These are phyloP conservation scores for Atrina japonica DNA, from an alignment of 2,888 invertebrate genomes.

Conservation along the genomic window DNA sequence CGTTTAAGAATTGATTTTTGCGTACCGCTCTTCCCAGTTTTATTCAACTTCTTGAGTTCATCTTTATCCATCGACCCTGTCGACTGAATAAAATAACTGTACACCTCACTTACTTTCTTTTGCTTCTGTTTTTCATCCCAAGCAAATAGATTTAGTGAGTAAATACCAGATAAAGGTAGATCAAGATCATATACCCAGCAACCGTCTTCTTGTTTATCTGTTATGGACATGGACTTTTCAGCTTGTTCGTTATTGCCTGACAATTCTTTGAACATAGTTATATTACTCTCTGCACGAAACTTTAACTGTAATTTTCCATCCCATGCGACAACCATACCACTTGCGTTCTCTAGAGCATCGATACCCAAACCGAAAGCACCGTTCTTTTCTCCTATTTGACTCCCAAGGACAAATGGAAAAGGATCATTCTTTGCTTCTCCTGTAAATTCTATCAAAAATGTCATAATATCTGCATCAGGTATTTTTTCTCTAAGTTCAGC, in stretches of 20 bases:
- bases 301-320: conserved; percentile 29
- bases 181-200: conserved; percentile 33
- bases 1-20: too few species aligned
- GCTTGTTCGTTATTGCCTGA: conserved; percentile 20
- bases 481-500: conserved; percentile 19
- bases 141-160: conserved; percentile 36
- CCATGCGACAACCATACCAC: conserved; percentile 27
- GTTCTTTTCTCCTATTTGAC: conserved; percentile 29
- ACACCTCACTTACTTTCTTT: conserved; percentile 32
- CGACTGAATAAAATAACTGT: conserved; percentile 35
- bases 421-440: conserved; percentile 9
- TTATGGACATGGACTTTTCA: conserved; percentile 31
- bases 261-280: conserved; percentile 27
- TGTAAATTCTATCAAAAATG: conserved; percentile 26
- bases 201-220: conserved; percentile 10
- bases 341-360: conserved; percentile 7
- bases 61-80: conserved; percentile 23
- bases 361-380: conserved; percentile 13
- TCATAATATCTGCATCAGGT: conserved; percentile 28
- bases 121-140: conserved; percentile 18
- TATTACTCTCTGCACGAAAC: conserved; percentile 19
- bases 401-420: conserved; percentile 33
- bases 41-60: conserved; percentile 9
- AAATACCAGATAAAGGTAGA: conserved; percentile 35
- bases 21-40: neutral